Base-by-base conservation (phyloP, 2,797 vertebrate genomes). In the Etheostoma perlongum region DNA sequence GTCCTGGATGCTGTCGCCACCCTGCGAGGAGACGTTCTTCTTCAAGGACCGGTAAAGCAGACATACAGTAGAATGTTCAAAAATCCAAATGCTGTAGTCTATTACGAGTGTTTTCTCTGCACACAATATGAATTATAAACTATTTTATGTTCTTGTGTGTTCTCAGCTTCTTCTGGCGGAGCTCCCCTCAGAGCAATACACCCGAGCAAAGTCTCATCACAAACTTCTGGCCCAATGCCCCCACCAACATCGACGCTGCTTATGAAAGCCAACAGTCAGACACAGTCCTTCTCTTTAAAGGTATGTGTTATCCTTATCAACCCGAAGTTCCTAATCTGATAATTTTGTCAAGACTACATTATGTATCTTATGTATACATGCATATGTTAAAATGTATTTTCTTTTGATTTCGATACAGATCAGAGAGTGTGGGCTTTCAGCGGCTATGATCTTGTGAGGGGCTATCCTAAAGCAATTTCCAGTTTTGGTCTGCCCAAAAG, bases 11-110 rank as follows among this genome's bases (percentile, higher is more conserved):
- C 97, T 13, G 75, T 96, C 62, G 92, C 95, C 70, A 96, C 93
- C 13, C 76, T 97, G 60, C 86, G 94, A 72, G 91, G 87, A 93
- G 89, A 65, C 93, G 25, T 62, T 97, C 84, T 97, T 97, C 92
- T 96, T 98, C 85, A 98, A 97, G 88, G 95, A 93, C 93, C 95
- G 93, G 97, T 97, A 96, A 89, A 4, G 16, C 1, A 27, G 25
- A 40, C 77, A 6, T 7, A 0, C 25, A 47, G 12, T 1, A 19
- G 5, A 60, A 25, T 10, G 10, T 11, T 40, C 10, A 55, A 6
- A 14, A 7, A 25, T 47, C 4, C 25, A 2, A 42, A 47, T 36
- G 23, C 13, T 25, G 16, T 42, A 10, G 12, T 55, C 7, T 12
- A 4, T 33, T 12, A 11, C 23, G 1, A 47, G 23, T 18, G 23